Evolutionary conservation across 2,113 vertebrate species (phyloP).

Genomic region (Patagioenas fasciata): DNA sequence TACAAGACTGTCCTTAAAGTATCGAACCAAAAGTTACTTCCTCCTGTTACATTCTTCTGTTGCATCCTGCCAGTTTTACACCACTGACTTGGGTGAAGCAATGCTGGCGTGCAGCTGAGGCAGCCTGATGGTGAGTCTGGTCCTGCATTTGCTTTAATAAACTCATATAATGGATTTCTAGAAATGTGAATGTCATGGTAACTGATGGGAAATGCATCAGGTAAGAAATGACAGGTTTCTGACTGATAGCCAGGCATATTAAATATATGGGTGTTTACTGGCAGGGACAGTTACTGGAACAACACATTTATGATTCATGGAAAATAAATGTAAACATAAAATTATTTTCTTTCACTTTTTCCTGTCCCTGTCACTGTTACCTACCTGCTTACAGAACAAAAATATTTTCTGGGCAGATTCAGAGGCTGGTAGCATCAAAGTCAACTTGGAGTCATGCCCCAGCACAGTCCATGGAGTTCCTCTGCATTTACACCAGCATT

Average conservation of each 20-base stretch:
- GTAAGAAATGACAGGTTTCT: constrained; percentile 36
- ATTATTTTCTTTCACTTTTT: constrained; percentile 3
- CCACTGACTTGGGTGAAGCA: not conserved
- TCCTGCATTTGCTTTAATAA: not conserved
- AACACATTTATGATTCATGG: not conserved
- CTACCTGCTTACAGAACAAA: not conserved
- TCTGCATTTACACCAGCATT: not conserved
- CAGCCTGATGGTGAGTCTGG: not conserved
- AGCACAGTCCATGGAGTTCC: not conserved
- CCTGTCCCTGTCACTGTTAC: not conserved
- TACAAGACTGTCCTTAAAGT: not conserved
- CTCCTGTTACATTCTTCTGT: not conserved
- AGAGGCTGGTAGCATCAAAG: not conserved
- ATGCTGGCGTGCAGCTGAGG: not conserved
- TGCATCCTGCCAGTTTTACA: not conserved
- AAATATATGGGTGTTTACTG: constrained; percentile 21
- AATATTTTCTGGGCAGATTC: not conserved
- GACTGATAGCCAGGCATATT: constrained; percentile 5
- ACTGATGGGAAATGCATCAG: constrained; percentile 24
- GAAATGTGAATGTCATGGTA: not conserved
- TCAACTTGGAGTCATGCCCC: not conserved
- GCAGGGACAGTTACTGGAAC: not conserved
- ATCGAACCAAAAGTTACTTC: not conserved
- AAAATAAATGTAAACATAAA: constrained; percentile 23
- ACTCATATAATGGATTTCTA: constrained; percentile 8